These are phyloP conservation scores for Sogatella furcifera DNA, from an alignment of 1,140 invertebrate genomes.

Conservation along the genomic window DNA sequence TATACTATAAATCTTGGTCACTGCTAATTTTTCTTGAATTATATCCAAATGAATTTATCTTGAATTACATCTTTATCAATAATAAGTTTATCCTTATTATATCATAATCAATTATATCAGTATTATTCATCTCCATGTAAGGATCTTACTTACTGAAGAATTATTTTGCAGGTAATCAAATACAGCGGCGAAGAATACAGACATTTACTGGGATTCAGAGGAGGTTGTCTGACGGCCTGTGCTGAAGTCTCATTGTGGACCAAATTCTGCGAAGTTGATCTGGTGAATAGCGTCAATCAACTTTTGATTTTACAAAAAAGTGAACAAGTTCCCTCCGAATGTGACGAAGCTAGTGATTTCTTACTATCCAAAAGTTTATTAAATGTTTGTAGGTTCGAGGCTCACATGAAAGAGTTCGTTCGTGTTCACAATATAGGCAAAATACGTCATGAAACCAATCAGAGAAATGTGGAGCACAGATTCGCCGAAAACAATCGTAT, in stretches of 20 bases:
- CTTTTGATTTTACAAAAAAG: slow-evolving; percentile 3
- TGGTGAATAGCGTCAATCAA: slow-evolving; percentile 14
- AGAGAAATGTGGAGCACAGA: slow-evolving; percentile 41
- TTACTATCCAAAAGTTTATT: no score
- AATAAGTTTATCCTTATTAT: no score
- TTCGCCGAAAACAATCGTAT: slow-evolving; percentile 76
- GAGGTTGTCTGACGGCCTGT: slow-evolving; percentile 64
- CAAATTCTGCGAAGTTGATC: slow-evolving; percentile 68
- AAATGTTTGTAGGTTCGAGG: slow-evolving; percentile 60
- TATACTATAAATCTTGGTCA: no score
- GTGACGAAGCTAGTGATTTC: slow-evolving; percentile 39
- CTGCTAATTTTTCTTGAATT: no score
- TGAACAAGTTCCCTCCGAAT: background rate
- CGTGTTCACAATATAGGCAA: slow-evolving; percentile 81
- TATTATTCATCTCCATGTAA: no score
- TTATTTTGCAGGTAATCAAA: slow-evolving; percentile 19
- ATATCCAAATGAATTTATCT: no score
- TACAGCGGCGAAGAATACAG: slow-evolving; percentile 7
- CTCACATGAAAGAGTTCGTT: slow-evolving; percentile 74
- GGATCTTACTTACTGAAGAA: no score
- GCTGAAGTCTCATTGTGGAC: slow-evolving; percentile 84
- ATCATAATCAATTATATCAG: no score
- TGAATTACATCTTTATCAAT: no score
- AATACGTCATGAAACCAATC: slow-evolving; percentile 23
- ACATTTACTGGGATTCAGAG: slow-evolving; percentile 55